These are phyloP conservation scores for Chelmon rostratus DNA, from an alignment of 2,797 vertebrate genomes.

Conservation along the genomic window DNA sequence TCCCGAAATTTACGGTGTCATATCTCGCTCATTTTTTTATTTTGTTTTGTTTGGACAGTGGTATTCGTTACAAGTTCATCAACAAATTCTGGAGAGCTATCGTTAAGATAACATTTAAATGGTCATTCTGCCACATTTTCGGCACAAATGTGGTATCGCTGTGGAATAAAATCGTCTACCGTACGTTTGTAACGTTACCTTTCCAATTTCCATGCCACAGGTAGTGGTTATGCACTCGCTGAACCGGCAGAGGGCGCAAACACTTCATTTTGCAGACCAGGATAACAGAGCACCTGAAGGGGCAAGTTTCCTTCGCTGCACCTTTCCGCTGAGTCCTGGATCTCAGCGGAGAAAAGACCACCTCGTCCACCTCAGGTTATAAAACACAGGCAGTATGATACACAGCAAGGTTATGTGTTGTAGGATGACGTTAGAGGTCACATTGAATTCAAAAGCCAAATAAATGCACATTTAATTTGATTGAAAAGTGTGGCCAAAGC, in stretches of 20 bases:
- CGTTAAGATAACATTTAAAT: background rate
- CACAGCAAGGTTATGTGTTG: background rate
- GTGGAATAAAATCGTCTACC: background rate
- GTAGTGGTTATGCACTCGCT: background rate
- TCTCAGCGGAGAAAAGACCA: background rate
- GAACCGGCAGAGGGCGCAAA: slow-evolving; percentile 59
- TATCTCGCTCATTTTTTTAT: background rate
- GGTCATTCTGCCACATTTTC: background rate
- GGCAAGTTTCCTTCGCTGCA: background rate
- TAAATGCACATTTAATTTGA: background rate
- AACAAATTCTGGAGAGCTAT: background rate
- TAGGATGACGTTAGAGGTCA: background rate
- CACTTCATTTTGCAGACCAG: slow-evolving; percentile 8
- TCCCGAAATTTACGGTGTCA: background rate
- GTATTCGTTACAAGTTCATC: background rate
- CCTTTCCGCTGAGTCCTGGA: background rate
- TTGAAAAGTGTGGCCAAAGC: background rate
- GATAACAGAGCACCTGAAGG: background rate
- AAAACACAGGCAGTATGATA: slow-evolving; percentile 1
- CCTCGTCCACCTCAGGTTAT: background rate
- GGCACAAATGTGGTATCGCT: background rate
- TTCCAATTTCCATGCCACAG: background rate
- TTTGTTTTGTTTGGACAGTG: background rate
- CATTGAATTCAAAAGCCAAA: background rate
- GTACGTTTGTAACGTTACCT: background rate